phyloP scores from a whole-genome alignment of 2,888 invertebrate genomes.

The Microdon myrmicae region DNA sequence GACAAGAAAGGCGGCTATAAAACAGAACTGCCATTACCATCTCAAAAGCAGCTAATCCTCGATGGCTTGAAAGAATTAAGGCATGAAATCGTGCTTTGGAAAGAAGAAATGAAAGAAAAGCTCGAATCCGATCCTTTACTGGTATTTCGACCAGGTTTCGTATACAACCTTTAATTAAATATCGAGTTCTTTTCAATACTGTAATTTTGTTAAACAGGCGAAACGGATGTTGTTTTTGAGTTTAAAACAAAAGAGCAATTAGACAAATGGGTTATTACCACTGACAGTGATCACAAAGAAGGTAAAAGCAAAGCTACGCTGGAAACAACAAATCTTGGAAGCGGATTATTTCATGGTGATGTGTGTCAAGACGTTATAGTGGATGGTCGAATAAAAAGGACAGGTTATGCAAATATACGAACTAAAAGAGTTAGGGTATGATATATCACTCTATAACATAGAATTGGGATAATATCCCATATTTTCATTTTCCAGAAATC shows the following conservation, averaged over 20 bases:
- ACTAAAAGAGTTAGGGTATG: conserved; percentile 75
- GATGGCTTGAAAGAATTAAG: conserved; percentile 76
- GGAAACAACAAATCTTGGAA: conserved; percentile 74
- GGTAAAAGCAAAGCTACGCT: conserved; percentile 79
- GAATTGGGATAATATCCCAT: background rate
- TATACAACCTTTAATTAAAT: conserved; percentile 1
- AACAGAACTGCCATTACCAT: conserved; percentile 59
- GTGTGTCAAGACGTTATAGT: conserved; percentile 78
- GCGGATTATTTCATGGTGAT: conserved; percentile 78
- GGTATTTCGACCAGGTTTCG: conserved; percentile 68
- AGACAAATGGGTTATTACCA: conserved; percentile 77
- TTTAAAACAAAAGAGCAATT: conserved; percentile 74
- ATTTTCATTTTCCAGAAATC: conserved; percentile 74
- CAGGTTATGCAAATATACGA: conserved; percentile 86
- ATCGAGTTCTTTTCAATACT: background rate
- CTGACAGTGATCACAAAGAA: conserved; percentile 83
- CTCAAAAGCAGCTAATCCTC: conserved; percentile 70
- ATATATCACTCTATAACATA: conserved; percentile 16
- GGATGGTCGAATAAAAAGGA: conserved; percentile 80
- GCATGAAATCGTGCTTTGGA: conserved; percentile 74
- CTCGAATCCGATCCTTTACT: conserved; percentile 73
- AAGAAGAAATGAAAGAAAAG: conserved; percentile 75
- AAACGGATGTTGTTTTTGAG: conserved; percentile 79
- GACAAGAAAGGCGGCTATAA: conserved; percentile 65
- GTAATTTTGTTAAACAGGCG: conserved; percentile 68